phyloP scores from a whole-genome alignment of 2,888 invertebrate species.

The Pyrochroa serraticornis region DNA sequence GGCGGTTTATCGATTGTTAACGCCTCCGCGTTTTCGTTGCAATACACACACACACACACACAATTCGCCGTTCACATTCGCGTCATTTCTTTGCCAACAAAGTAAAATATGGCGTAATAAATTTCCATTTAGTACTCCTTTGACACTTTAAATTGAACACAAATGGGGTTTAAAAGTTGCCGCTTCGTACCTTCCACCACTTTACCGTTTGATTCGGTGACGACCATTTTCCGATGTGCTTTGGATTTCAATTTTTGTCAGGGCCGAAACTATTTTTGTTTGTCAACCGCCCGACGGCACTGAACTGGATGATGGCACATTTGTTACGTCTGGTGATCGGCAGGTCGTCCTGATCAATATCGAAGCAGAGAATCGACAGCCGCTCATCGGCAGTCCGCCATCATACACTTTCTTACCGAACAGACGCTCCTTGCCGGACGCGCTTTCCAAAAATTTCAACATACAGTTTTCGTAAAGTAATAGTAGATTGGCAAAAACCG shows the following conservation, averaged over 20 bases:
- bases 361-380: constrained; percentile 1
- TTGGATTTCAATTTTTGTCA: constrained; percentile 12
- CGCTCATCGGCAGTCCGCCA: too few relatives aligned
- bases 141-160: constrained; percentile 28
- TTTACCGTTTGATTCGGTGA: constrained; percentile 1
- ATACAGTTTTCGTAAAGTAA: too few relatives aligned
- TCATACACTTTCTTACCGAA: too few relatives aligned
- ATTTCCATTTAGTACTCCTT: constrained; percentile 27
- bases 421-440: too few relatives aligned
- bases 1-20: not conserved
- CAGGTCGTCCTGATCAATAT: constrained; percentile 46
- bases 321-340: constrained; percentile 48
- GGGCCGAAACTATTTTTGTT: constrained; percentile 23
- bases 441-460: too few relatives aligned
- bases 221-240: constrained; percentile 16
- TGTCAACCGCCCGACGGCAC: constrained; percentile 34
- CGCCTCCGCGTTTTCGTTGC: not conserved
- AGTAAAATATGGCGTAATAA: constrained; percentile 28
- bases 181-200: constrained; percentile 2
- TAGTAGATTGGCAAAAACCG: too few relatives aligned
- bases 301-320: constrained; percentile 47
- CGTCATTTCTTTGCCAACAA: constrained; percentile 14
- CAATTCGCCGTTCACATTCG: not conserved
- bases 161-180: constrained; percentile 24
- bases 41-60: constrained; percentile 1